Conservation (phyloP, 2,113 vertebrate genomes). For the Arizona elegans region DNA sequence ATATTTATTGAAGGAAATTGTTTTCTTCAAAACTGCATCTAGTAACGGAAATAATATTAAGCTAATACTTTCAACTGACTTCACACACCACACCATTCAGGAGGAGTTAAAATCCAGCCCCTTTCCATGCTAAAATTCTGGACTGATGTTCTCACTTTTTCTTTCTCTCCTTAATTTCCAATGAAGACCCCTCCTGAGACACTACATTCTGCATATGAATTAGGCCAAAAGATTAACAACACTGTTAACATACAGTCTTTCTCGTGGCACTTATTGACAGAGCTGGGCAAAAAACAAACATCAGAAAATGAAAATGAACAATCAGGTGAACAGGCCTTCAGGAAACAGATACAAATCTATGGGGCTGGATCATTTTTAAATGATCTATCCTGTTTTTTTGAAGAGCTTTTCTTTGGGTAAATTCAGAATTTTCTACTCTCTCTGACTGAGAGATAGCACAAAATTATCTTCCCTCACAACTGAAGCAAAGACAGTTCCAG, state of each 20-base stretch:
- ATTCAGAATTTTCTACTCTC: neutral
- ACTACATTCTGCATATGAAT: conserved; percentile 26
- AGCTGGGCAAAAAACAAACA: neutral
- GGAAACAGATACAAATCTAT: neutral
- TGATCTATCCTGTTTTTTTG: neutral
- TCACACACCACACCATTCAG: neutral
- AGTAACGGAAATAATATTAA: neutral
- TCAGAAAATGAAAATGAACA: neutral
- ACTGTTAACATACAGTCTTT: neutral
- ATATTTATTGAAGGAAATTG: neutral
- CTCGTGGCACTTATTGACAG: conserved; percentile 15
- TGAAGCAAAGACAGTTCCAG: neutral
- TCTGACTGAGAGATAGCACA: neutral
- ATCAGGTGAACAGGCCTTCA: neutral
- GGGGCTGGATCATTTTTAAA: neutral
- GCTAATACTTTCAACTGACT: neutral
- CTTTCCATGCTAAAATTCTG: neutral
- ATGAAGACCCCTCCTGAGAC: neutral
- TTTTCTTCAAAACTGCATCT: neutral
- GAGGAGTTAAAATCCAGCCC: neutral
- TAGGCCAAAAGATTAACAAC: conserved; percentile 14
- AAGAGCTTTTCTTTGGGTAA: neutral
- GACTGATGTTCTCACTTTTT: neutral
- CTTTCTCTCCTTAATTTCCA: neutral
- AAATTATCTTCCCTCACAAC: neutral